Base-by-base conservation (phyloP, 2,888 invertebrate species). In the Lapara coniferarum region DNA sequence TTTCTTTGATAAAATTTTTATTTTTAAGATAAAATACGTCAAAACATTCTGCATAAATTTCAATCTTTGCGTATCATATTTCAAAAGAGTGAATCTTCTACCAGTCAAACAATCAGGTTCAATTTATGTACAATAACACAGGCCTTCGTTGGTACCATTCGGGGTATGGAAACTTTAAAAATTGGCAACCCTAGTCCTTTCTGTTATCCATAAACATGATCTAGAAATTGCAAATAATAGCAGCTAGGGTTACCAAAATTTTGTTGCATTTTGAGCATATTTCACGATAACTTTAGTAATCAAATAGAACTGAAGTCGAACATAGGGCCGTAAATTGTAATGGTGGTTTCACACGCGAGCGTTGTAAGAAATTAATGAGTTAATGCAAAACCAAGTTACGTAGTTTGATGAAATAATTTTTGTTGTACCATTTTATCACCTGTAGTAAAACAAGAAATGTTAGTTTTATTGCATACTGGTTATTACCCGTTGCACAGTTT, bases 361-460 rank as follows among this genome's bases (percentile, higher is more conserved):
- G 14, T 59, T 59, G 30, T 68, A 53, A 63, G 25, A 16, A 53
- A 53, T 68, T 59, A 68, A 59, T 68, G 67, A 68, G 67, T 57
- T 58, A 57, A 46, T 49, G 52, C 13, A 59, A 37, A 44, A 14
- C 52, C 52, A 53, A 68, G 44, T 68, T 59, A 52, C 53, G 52
- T 52, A 68, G 37, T 53, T 63, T 59, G 53, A 59, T 59, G 44
- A 37, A 63, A 63, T 59, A 59, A 59, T 69, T 69, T 63, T 69
- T 69, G 53, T 53, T 69, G 59, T 63, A 19, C 25, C 49, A 63
- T 16, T 63, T 63, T 63, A 63, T 49, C 49, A 19, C 63, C 10
- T 1, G 63, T 49, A 19, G 63, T 49, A 49, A 63, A 59, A 44
- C 46, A 46, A 19, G 19, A 13, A 63, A 49, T 19, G 53, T 46